Base-by-base conservation (phyloP, 2,113 vertebrate species). In the Oncorhynchus masou region DNA sequence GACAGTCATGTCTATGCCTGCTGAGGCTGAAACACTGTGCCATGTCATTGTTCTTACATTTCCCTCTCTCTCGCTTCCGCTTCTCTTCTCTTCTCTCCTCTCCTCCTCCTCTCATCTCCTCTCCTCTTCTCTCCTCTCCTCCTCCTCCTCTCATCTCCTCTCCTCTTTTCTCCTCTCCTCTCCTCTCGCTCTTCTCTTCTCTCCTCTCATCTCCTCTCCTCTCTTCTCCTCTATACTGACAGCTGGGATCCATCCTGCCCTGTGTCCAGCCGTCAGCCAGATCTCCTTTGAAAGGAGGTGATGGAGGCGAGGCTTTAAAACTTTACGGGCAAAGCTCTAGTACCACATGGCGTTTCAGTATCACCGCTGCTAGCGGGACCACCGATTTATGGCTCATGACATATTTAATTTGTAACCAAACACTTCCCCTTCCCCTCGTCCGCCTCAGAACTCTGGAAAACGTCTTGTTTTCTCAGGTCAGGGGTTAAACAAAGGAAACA, bases 331-430 rank as follows among this genome's bases (percentile, higher is more conserved):
- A 80, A 89, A 86, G 90, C 86, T 88, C 90, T 90, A 86, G 88
- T 88, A 85, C 91, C 87, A 83, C 89, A 91, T 93, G 95, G 88
- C 86, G 87, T 91, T 90, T 86, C 90, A 92, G 94, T 79, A 92
- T 91, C 90, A 83, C 88, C 6, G 48, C 92, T 93, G 87, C 93
- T 94, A 90, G 94, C 94, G 87, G 88, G 85, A 75, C 85, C 34
- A 80, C 86, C 91, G 92, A 97, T 98, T 97, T 97, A 97, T 95
- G 92, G 93, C 92, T 94, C 95, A 94, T 94, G 95, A 97, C 96
- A 96, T 95, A 95, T 98, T 97, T 97, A 96, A 97, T 97, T 95
- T 99, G 97, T 96, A 98, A 99, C 96, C 95, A 91, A 95, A 98
- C 93, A 98, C 97, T 98, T 98, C 97, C 97, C 91, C 94, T 95